Evolutionary conservation across 2,113 vertebrate genomes (phyloP), one percentile per base, ranked within the genome.

Genomic region (Gobio gobio): DNA sequence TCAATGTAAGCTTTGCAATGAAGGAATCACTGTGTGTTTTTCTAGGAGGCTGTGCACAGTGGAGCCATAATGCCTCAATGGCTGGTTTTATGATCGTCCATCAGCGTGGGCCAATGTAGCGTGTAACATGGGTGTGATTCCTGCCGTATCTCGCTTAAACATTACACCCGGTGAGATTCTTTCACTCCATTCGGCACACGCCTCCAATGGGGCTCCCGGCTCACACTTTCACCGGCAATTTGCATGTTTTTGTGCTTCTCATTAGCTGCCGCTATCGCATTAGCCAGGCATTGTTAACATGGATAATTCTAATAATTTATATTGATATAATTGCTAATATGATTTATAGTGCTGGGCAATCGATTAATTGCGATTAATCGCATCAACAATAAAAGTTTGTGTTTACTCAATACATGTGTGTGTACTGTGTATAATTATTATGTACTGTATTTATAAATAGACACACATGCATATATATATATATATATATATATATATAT

Each of bases 81-180:
- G 51, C 49, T 20, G 43, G 68, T 58, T 80, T 76, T 87, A 76
- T 82, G 80, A 85, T 75, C 78, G 63, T 58, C 83, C 74, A 83
- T 89, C 73, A 87, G 78, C 22, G 72, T 59, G 70, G 18, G 75
- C 82, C 88, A 79, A 85, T 85, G 88, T n/a, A 79, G 79, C 88
- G 59, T 87, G 85, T 87, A 89, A 89, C 61, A 79, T n/a, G 18
- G 73, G 64, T 79, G 79, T 85, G 85, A 87, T 85, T 63, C 72
- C 59, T 47, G 33, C 24, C 14, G 75, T 85, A 85, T 85, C 83
- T 87, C 68, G 29, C 82, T 77, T 78, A 82, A 82, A 82, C 88
- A 85, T 85, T 85, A 56, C 3, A 5, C 79, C 83, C 47, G 14
- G 56, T 10, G 29, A 80, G 22, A 73, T 18, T 54, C 3, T 26